Evolutionary conservation across 2,113 vertebrate species (phyloP).

Genomic region (Melanostigma gelatinosum): DNA sequence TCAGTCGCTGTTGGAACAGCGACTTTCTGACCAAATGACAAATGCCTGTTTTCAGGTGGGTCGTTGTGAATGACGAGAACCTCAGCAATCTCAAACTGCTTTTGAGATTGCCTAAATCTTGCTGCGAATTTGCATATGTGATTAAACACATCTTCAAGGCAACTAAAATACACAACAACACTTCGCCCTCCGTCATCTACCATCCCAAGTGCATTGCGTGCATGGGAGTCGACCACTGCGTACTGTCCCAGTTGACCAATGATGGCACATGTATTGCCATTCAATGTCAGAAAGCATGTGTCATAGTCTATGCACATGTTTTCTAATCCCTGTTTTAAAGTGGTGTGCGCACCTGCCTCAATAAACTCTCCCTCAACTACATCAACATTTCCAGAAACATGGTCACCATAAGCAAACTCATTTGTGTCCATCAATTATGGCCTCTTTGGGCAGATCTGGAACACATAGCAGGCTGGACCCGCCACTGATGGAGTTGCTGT

Average conservation of each 20-base stretch:
- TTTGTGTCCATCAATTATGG: neutral
- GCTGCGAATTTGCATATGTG: neutral
- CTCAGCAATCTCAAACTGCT: neutral
- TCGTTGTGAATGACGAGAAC: neutral
- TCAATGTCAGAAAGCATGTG: neutral
- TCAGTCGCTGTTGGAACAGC: neutral
- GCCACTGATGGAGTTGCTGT: neutral
- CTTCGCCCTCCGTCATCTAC: neutral
- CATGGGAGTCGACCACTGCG: neutral
- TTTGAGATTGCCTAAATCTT: neutral
- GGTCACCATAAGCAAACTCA: neutral
- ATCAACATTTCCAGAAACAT: neutral
- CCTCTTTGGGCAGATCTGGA: neutral
- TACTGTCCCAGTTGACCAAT: neutral
- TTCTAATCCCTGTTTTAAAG: neutral
- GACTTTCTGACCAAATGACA: neutral
- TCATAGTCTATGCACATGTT: neutral
- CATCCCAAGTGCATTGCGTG: neutral
- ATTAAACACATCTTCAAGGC: neutral
- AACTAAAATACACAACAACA: neutral
- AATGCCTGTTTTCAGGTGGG: neutral
- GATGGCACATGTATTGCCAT: neutral
- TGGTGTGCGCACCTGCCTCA: neutral
- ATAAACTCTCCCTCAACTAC: neutral
- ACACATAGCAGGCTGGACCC: neutral